These are phyloP conservation scores for Diceros bicornis DNA, from an alignment of 2,797 vertebrate species.

Conservation along the genomic window DNA sequence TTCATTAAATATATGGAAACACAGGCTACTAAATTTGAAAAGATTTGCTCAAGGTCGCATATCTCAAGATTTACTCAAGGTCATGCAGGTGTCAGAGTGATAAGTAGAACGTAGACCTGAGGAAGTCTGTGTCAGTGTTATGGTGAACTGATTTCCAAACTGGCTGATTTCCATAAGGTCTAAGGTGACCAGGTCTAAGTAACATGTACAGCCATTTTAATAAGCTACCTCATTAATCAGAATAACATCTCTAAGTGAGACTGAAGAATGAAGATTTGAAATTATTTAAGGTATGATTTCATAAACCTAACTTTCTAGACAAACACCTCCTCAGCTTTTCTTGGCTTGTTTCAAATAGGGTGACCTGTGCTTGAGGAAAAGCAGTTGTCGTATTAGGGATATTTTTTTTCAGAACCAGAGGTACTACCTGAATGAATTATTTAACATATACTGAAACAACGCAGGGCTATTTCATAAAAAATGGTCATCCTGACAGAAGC, in stretches of 20 bases:
- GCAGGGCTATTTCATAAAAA: background rate
- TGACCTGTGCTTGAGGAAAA: background rate
- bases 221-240: background rate
- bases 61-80: background rate
- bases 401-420: slow-evolving; percentile 44
- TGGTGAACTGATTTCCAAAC: background rate
- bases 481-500: background rate
- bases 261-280: slow-evolving; percentile 28
- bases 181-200: background rate
- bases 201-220: background rate
- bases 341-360: background rate
- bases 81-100: background rate
- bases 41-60: background rate
- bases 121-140: background rate
- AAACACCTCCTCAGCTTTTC: background rate
- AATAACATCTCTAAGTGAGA: background rate
- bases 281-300: background rate
- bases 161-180: background rate
- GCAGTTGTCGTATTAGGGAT: background rate
- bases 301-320: background rate
- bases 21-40: background rate
- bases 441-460: background rate
- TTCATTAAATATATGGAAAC: slow-evolving; percentile 14
- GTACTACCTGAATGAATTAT: slow-evolving; percentile 49
- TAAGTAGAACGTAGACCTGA: background rate